Evolutionary conservation across 2,113 vertebrate genomes (phyloP).

Genomic region (Oreotragus oreotragus): DNA sequence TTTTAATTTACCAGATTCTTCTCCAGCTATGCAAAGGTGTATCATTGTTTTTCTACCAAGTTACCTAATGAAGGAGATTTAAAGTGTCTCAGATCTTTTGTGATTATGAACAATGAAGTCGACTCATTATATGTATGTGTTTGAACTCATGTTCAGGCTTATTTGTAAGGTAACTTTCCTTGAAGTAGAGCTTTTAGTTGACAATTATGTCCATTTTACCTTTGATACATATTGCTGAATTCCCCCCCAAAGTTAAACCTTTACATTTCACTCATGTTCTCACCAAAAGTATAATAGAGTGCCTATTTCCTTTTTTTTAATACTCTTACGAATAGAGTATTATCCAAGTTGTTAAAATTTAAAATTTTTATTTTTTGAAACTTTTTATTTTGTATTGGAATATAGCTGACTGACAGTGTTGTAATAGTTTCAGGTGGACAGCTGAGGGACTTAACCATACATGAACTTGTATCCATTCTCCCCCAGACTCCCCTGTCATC

Average conservation of each 20-base stretch:
- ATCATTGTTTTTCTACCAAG: not conserved
- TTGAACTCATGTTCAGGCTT: not conserved
- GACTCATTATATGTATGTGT: not conserved
- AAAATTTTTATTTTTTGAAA: not conserved
- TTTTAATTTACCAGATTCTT: not conserved
- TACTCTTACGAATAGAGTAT: not conserved
- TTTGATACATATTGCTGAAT: not conserved
- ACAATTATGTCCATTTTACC: not conserved
- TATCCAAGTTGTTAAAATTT: not conserved
- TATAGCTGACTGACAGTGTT: not conserved
- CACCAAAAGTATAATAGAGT: not conserved
- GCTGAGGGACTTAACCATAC: not conserved
- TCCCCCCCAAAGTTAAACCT: not conserved
- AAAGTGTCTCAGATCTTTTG: not conserved
- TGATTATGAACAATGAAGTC: not conserved
- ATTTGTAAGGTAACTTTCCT: not conserved
- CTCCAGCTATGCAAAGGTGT: not conserved
- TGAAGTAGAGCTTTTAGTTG: not conserved
- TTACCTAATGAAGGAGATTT: not conserved
- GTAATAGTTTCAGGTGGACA: not conserved
- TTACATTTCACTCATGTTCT: not conserved
- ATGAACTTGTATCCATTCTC: not conserved
- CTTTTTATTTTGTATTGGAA: not conserved
- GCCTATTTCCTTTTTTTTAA: not conserved
- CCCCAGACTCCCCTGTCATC: not conserved